Conservation (phyloP, 2,113 vertebrate species). For the Trematomus loennbergii region DNA sequence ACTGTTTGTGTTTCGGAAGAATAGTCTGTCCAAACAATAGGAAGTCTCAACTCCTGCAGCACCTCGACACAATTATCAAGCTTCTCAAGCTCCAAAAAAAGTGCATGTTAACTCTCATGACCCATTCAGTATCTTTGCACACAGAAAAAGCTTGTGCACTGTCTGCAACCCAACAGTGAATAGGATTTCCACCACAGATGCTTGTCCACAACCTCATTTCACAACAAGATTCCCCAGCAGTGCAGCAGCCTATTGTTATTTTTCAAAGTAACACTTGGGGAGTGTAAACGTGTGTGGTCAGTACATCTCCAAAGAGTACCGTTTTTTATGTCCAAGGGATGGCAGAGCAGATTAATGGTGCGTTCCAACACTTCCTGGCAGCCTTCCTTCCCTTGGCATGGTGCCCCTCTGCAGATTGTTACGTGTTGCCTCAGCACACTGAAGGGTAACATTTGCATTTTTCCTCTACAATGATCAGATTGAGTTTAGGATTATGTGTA, state of each 20-base stretch:
- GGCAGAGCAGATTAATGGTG: conserved; percentile 52
- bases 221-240: background rate
- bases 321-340: conserved; percentile 23
- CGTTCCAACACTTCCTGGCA: conserved; percentile 39
- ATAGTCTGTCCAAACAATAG: too few relatives aligned
- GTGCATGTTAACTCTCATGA: background rate
- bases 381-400: conserved; percentile 34
- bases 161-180: background rate
- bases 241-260: background rate
- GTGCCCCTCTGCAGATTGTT: conserved; percentile 37
- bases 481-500: background rate
- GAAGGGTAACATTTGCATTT: background rate
- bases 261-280: background rate
- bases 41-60: background rate
- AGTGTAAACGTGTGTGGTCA: conserved; percentile 29
- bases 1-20: too few relatives aligned
- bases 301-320: conserved; percentile 17
- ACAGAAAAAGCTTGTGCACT: background rate
- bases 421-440: conserved; percentile 12
- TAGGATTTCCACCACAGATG: background rate
- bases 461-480: background rate
- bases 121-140: background rate
- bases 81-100: background rate
- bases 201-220: background rate
- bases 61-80: background rate